These are phyloP conservation scores for Drosophila mojavensis DNA, from an alignment of 1,140 invertebrate genomes.

Conservation along the genomic window DNA sequence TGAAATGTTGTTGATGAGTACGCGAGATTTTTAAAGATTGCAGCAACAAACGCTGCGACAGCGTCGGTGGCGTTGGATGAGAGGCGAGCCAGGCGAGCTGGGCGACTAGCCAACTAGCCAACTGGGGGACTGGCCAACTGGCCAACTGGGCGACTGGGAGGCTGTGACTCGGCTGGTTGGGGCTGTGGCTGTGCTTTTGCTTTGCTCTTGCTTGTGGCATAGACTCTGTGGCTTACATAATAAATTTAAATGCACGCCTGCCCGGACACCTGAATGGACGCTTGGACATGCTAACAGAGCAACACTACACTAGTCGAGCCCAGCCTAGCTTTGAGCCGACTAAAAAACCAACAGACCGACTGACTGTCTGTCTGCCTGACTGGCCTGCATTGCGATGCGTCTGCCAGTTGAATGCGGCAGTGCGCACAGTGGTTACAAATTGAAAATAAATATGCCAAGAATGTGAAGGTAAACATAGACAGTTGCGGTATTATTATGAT, in stretches of 20 bases:
- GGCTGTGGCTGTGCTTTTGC: neutral
- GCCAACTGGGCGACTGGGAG: constrained; percentile 8
- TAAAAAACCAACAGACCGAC: neutral
- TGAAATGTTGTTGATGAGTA: constrained; percentile 79
- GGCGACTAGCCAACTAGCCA: neutral
- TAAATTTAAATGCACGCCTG: constrained; percentile 78
- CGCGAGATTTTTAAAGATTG: constrained; percentile 75
- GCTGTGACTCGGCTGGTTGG: neutral
- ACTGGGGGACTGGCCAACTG: neutral
- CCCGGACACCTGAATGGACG: constrained; percentile 56
- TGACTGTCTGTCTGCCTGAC: neutral
- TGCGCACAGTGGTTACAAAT: constrained; percentile 18
- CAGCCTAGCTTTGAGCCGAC: constrained; percentile 24
- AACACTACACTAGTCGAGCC: neutral
- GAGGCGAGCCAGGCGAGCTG: neutral
- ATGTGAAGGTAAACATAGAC: no score
- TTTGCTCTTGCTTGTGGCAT: constrained; percentile 6
- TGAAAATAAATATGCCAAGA: no score
- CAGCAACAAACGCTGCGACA: constrained; percentile 33
- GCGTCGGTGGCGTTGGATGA: constrained; percentile 8
- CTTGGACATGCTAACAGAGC: constrained; percentile 1
- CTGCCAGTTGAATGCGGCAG: constrained; percentile 19
- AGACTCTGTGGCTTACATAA: constrained; percentile 64
- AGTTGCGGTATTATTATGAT: no score
- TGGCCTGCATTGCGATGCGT: constrained; percentile 13